Evolutionary conservation across 2,888 invertebrate species (phyloP).

Genomic region (Philereme transversata): DNA sequence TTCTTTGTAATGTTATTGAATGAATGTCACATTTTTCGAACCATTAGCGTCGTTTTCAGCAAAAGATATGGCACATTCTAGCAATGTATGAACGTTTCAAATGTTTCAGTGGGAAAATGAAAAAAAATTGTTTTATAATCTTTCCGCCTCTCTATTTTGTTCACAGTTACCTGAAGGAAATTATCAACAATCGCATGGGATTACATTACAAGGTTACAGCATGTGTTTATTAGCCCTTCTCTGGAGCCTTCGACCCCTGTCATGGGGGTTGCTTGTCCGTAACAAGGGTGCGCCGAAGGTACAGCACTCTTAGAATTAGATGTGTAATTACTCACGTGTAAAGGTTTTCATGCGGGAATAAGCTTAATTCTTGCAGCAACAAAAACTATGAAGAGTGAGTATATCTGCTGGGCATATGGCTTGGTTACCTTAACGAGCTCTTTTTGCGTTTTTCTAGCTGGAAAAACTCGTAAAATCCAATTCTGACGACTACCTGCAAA

Average conservation of each 20-base stretch:
- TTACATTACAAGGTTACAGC: conserved; percentile 39
- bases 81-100: too few relatives aligned
- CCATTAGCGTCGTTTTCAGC: too few relatives aligned
- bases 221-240: conserved; percentile 50
- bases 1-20: too few relatives aligned
- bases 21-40: too few relatives aligned
- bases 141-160: not conserved
- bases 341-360: conserved; percentile 10
- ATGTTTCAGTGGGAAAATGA: too few relatives aligned
- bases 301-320: conserved; percentile 26
- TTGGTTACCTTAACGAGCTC: too few relatives aligned
- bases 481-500: too few relatives aligned
- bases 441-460: too few relatives aligned
- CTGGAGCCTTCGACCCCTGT: conserved; percentile 51
- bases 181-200: conserved; percentile 27
- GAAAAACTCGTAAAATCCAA: too few relatives aligned
- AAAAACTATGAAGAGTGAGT: conserved; percentile 1
- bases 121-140: too few relatives aligned
- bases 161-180: conserved; percentile 14
- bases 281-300: conserved; percentile 50
- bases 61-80: too few relatives aligned
- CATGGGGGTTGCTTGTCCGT: conserved; percentile 44
- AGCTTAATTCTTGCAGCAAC: conserved; percentile 6
- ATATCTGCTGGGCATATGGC: too few relatives aligned
- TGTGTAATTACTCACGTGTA: conserved; percentile 30